These are phyloP conservation scores for Urocynchramus pylzowi DNA, from an alignment of 2,113 vertebrate species.

Conservation along the genomic window DNA sequence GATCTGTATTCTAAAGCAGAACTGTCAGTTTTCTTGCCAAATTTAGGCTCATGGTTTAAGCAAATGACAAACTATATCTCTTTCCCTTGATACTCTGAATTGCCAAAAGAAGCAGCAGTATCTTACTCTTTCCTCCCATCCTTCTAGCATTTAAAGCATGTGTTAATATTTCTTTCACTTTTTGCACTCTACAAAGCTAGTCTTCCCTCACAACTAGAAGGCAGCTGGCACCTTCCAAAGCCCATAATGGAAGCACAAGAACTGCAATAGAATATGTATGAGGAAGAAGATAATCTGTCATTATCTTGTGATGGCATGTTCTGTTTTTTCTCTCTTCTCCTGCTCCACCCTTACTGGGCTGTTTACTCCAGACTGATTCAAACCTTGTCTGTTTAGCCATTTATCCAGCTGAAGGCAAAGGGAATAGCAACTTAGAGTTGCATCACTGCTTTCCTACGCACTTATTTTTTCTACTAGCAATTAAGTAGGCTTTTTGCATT, in stretches of 20 bases:
- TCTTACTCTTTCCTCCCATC: not conserved
- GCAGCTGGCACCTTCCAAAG: not conserved
- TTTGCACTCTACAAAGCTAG: accelerated
- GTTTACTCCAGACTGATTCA: not conserved
- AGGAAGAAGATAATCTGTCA: constrained; percentile 28
- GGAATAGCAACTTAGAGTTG: not conserved
- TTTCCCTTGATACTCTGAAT: not conserved
- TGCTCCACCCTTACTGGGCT: not conserved
- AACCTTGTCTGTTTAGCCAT: not conserved
- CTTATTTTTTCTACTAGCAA: not conserved
- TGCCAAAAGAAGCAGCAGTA: not conserved
- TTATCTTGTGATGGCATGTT: constrained; percentile 43
- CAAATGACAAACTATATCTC: not conserved
- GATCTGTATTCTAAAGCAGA: not conserved
- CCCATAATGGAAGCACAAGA: not conserved
- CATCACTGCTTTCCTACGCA: not conserved
- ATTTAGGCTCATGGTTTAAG: not conserved
- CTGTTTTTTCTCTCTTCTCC: not conserved
- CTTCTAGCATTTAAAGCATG: not conserved
- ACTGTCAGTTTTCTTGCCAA: not conserved
- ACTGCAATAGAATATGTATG: not conserved
- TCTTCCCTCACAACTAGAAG: not conserved
- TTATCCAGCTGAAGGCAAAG: not conserved
- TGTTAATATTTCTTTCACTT: not conserved
- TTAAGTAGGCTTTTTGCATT: not conserved